These are phyloP conservation scores for Podabrus alpinus DNA, from an alignment of 2,888 invertebrate species.

Conservation along the genomic window DNA sequence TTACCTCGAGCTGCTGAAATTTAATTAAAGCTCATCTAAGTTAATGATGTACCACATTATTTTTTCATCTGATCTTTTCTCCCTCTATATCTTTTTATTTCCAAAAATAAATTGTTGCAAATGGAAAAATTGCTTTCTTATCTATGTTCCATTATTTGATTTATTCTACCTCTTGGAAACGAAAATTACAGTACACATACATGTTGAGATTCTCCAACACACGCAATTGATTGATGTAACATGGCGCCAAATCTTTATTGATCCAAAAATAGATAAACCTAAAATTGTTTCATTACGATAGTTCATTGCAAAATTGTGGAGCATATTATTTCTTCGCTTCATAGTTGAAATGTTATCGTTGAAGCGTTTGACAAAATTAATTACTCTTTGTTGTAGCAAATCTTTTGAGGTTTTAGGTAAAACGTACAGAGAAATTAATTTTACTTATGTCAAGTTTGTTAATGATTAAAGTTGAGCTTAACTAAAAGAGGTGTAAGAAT, in stretches of 20 bases:
- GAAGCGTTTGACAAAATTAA: background rate
- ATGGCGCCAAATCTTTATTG: background rate
- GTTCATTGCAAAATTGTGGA: background rate
- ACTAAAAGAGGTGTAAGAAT: background rate
- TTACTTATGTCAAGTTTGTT: background rate
- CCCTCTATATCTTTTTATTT: background rate
- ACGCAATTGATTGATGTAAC: background rate
- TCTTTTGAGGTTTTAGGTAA: background rate
- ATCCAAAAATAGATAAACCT: constrained; percentile 1
- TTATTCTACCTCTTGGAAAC: background rate
- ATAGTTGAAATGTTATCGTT: background rate
- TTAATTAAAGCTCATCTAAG: constrained; percentile 6
- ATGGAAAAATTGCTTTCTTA: background rate
- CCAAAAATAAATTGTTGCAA: background rate
- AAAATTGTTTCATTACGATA: background rate
- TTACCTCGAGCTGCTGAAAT: background rate
- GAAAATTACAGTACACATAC: background rate
- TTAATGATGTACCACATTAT: constrained; percentile 8
- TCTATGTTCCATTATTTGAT: background rate
- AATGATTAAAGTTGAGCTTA: background rate
- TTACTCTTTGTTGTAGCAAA: background rate
- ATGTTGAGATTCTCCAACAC: background rate
- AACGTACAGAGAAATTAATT: background rate
- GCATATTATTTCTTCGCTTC: background rate
- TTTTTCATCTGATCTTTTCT: background rate